These are phyloP conservation scores for Eupelmus urozonus DNA, from an alignment of 2,888 invertebrate genomes.

Conservation along the genomic window DNA sequence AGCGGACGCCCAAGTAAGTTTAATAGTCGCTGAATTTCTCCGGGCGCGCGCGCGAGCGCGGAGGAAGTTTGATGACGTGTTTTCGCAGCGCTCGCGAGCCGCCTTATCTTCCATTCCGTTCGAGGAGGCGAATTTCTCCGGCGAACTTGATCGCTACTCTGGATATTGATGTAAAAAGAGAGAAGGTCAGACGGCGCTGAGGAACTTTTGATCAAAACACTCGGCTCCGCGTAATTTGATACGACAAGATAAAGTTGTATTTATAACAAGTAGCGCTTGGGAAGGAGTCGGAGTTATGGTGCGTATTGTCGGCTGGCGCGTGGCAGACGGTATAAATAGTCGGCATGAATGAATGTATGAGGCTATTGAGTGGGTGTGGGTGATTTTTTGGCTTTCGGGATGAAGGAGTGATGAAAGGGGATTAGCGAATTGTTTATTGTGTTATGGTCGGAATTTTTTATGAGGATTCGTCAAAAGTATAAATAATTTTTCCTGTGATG, in stretches of 20 bases:
- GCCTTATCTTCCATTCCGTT: slow-evolving; percentile 40
- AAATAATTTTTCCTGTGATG: too few relatives aligned
- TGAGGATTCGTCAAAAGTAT: too few relatives aligned
- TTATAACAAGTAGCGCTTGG: slow-evolving; percentile 1
- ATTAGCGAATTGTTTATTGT: too few relatives aligned
- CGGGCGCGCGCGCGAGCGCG: background rate
- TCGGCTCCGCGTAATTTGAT: slow-evolving; percentile 30
- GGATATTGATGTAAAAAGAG: slow-evolving; percentile 14
- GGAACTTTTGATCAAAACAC: slow-evolving; percentile 39
- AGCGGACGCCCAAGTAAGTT: slow-evolving; percentile 36
- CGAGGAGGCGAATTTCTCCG: slow-evolving; percentile 38
- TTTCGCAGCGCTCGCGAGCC: slow-evolving; percentile 23
- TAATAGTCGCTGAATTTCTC: slow-evolving; percentile 48
- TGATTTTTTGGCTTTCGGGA: background rate
- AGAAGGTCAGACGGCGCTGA: background rate
- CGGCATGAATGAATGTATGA: slow-evolving; percentile 22
- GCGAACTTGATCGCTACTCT: slow-evolving; percentile 14
- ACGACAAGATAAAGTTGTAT: slow-evolving; percentile 23
- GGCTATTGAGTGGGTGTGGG: background rate
- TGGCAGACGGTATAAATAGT: background rate
- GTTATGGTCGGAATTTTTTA: too few relatives aligned
- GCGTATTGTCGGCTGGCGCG: background rate
- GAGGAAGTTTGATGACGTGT: slow-evolving; percentile 47
- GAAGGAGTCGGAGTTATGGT: background rate
- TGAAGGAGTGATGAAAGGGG: background rate